These are phyloP conservation scores for Colossoma macropomum DNA, from an alignment of 2,113 vertebrate genomes.

Conservation along the genomic window DNA sequence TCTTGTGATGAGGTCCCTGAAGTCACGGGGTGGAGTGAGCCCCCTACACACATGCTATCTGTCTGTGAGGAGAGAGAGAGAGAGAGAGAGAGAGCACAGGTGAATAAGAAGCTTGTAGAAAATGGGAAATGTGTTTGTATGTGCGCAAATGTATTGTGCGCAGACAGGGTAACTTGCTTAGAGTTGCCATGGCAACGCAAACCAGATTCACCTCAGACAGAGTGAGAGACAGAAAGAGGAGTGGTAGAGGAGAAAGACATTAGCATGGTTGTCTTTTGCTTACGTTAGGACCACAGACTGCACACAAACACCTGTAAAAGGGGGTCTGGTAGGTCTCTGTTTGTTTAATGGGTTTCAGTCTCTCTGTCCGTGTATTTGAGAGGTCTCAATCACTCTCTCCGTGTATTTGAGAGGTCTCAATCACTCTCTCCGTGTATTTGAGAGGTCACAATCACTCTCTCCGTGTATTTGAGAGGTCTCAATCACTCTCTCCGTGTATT, in stretches of 20 bases:
- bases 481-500: background rate
- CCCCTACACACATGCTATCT: background rate
- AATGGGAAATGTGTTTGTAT: background rate
- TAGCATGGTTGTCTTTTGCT: background rate
- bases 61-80: constrained; percentile 3
- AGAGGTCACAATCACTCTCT: no score
- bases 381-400: no score
- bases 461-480: no score
- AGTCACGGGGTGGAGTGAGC: constrained; percentile 49
- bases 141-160: constrained; percentile 22
- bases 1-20: constrained; percentile 73
- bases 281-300: background rate
- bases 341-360: no score
- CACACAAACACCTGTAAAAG: background rate
- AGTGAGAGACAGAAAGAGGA: constrained; percentile 59
- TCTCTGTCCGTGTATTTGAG: no score
- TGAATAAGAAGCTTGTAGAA: constrained; percentile 30
- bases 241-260: background rate
- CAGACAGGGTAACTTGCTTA: constrained; percentile 70
- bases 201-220: constrained; percentile 72
- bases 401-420: background rate
- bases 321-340: no score
- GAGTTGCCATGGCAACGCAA: constrained; percentile 78
- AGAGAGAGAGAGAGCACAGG: constrained; percentile 8
- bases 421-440: background rate